Percentiles rank a stretch among this genome's conserved stretches.
phyloP scores from a whole-genome alignment of 1,140 invertebrate species.

The Ceratosolen fusciceps region DNA sequence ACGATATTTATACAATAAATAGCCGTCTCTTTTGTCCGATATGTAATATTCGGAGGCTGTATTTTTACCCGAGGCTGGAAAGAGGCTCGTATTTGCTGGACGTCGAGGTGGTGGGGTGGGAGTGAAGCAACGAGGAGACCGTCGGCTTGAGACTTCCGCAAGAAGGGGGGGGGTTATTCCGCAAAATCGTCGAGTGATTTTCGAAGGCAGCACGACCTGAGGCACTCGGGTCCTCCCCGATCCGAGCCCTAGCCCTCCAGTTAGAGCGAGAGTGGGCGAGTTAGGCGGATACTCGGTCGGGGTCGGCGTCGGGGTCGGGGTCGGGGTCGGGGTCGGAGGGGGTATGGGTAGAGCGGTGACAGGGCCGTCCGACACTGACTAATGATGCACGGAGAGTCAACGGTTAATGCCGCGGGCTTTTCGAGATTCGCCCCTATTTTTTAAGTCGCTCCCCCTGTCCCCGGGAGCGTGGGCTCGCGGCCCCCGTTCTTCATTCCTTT shows the following conservation, averaged over 20 bases:
- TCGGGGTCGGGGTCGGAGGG: too few relatives aligned
- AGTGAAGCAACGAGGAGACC: too few relatives aligned
- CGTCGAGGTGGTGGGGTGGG: too few relatives aligned
- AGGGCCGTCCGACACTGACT: conserved; percentile 60
- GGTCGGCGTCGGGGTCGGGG: too few relatives aligned
- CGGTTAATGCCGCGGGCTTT: conserved; percentile 55
- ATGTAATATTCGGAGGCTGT: not conserved
- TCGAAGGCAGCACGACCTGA: conserved; percentile 38
- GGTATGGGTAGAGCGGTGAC: too few relatives aligned
- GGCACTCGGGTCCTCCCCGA: not conserved
- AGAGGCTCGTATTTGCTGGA: not conserved
- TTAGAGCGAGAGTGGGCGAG: too few relatives aligned
- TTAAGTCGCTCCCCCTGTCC: conserved; percentile 38
- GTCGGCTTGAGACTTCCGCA: not conserved
- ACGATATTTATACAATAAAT: too few relatives aligned
- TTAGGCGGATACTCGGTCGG: too few relatives aligned
- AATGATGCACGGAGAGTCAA: conserved; percentile 60
- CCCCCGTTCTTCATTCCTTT: conserved; percentile 51
- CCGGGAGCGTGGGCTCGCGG: too few relatives aligned
- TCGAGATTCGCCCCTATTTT: conserved; percentile 38
- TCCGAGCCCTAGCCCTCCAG: not conserved
- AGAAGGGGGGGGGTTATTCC: conserved; percentile 30
- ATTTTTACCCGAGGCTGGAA: not conserved
- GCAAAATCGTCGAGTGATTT: conserved; percentile 50
- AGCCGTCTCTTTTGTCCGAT: too few relatives aligned